phyloP scores from a whole-genome alignment of 1,140 invertebrate species.

The Mycetomoellerius zeteki region DNA sequence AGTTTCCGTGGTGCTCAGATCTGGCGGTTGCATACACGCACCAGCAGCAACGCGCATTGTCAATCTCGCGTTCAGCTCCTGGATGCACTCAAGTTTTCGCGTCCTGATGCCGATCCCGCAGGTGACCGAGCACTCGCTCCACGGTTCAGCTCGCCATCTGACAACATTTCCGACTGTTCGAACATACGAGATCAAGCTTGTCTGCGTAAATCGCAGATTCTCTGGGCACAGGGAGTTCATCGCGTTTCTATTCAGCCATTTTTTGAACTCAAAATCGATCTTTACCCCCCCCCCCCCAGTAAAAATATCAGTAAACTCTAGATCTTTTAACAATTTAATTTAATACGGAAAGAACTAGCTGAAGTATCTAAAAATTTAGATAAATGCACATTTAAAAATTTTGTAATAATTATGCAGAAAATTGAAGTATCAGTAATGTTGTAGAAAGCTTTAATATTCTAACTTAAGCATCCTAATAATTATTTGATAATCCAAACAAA shows the following conservation, averaged over 20 bases:
- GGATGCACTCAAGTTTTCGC: conserved; percentile 87
- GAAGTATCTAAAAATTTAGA: too few relatives aligned
- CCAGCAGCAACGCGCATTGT: conserved; percentile 86
- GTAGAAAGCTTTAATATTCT: too few relatives aligned
- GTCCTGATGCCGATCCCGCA: conserved; percentile 90
- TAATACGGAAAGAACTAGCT: too few relatives aligned
- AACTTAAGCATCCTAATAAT: too few relatives aligned
- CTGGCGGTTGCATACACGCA: conserved; percentile 83
- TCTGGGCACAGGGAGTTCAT: conserved; percentile 23
- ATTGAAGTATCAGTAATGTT: too few relatives aligned
- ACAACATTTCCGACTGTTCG: background rate
- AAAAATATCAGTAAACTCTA: background rate
- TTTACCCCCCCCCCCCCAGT: background rate
- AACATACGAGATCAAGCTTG: conserved; percentile 24
- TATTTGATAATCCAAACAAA: too few relatives aligned
- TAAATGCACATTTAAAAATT: too few relatives aligned
- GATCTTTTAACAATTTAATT: background rate
- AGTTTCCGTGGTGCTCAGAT: conserved; percentile 79
- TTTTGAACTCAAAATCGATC: background rate
- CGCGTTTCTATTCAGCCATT: background rate
- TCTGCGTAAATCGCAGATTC: background rate
- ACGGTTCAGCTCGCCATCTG: conserved; percentile 81
- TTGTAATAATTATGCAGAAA: too few relatives aligned
- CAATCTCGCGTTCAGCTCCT: conserved; percentile 85
- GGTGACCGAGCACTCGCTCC: conserved; percentile 89